phyloP scores from a whole-genome alignment of 1,140 invertebrate genomes.

The Zaprionus taronus region DNA sequence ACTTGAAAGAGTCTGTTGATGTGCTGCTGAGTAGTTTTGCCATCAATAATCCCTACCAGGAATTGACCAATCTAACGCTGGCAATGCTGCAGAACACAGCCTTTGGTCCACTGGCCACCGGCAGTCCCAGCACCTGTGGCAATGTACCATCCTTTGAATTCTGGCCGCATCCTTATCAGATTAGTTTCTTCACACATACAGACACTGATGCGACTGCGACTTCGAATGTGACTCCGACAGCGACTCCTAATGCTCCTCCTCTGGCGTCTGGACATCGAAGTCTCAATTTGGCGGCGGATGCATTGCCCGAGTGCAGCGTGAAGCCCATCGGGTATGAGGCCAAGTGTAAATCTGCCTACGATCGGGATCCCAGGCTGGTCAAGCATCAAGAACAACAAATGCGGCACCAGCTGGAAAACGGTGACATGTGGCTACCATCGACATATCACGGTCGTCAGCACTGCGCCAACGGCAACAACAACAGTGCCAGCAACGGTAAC shows the following conservation, averaged over 20 bases:
- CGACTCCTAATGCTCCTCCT: no score
- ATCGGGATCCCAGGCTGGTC: background rate
- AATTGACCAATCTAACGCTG: constrained; percentile 26
- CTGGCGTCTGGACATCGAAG: background rate
- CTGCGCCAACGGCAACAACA: background rate
- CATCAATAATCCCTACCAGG: constrained; percentile 19
- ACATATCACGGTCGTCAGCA: constrained; percentile 1
- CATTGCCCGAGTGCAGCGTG: background rate
- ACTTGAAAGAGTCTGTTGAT: constrained; percentile 5
- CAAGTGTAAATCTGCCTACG: constrained; percentile 8
- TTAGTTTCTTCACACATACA: background rate
- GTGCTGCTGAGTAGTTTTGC: constrained; percentile 15
- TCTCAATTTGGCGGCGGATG: background rate
- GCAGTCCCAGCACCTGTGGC: constrained; percentile 19
- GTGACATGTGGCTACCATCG: constrained; percentile 13
- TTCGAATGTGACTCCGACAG: no score
- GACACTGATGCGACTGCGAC: background rate
- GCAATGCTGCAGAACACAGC: constrained; percentile 33
- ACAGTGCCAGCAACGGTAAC: background rate
- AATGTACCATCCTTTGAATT: constrained; percentile 25
- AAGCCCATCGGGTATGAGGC: constrained; percentile 43
- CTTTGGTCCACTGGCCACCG: constrained; percentile 25
- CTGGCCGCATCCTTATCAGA: constrained; percentile 38
- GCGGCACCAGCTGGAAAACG: background rate
- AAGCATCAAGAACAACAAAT: constrained; percentile 8